phyloP scores from a whole-genome alignment of 2,888 invertebrate genomes.

The Baccha elongata region DNA sequence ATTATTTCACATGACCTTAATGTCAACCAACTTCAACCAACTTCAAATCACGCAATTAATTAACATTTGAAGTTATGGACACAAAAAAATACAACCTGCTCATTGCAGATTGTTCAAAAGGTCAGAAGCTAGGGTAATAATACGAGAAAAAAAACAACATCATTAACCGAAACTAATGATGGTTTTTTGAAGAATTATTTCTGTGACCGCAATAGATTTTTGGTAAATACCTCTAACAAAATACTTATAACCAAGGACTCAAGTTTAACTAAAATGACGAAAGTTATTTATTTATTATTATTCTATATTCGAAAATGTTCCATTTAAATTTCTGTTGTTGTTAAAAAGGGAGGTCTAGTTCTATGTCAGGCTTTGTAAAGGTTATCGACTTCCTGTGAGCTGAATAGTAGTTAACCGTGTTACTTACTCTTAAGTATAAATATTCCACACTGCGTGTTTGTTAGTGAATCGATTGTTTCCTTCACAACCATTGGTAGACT shows the following conservation, averaged over 20 bases:
- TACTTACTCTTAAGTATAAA: too few species aligned
- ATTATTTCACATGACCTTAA: not conserved
- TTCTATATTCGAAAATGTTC: constrained; percentile 14
- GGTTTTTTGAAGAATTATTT: constrained; percentile 7
- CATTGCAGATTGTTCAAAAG: constrained; percentile 29
- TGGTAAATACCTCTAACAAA: constrained; percentile 4
- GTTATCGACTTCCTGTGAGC: constrained; percentile 35
- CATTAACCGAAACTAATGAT: not conserved
- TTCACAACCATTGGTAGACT: constrained; percentile 31
- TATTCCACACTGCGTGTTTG: constrained; percentile 12
- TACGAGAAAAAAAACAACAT: not conserved
- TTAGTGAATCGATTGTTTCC: constrained; percentile 35
- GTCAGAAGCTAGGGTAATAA: constrained; percentile 15
- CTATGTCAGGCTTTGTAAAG: constrained; percentile 24
- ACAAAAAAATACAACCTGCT: not conserved
- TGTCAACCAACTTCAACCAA: constrained; percentile 19
- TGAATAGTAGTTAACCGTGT: constrained; percentile 23
- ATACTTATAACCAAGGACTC: not conserved
- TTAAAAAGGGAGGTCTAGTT: constrained; percentile 58
- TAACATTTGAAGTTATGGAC: constrained; percentile 1
- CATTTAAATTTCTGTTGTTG: constrained; percentile 2
- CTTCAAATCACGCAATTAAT: constrained; percentile 59
- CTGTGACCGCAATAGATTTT: constrained; percentile 25
- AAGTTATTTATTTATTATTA: constrained; percentile 21
- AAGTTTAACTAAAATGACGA: not conserved